These are phyloP conservation scores for Drosophila histrio DNA, from an alignment of 2,888 invertebrate genomes.

Conservation along the genomic window DNA sequence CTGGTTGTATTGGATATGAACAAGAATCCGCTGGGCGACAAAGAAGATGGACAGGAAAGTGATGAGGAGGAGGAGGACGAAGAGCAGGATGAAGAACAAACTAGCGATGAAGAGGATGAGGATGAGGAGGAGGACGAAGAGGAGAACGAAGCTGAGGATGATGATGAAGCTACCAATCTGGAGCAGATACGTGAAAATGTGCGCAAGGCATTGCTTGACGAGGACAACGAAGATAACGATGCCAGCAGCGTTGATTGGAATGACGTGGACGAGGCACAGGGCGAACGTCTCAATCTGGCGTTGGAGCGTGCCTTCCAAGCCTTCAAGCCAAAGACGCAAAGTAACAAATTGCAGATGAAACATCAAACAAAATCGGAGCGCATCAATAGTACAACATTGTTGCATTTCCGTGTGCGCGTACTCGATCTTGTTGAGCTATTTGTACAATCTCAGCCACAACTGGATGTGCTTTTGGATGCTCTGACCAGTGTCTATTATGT, in stretches of 20 bases:
- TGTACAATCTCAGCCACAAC: constrained; percentile 16
- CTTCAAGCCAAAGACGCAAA: constrained; percentile 11
- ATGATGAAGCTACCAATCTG: constrained; percentile 19
- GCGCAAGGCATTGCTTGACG: constrained; percentile 49
- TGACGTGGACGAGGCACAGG: constrained; percentile 62
- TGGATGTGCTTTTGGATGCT: constrained; percentile 35
- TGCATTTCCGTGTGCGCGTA: constrained; percentile 61
- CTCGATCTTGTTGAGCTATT: constrained; percentile 56
- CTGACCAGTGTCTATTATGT: constrained; percentile 40
- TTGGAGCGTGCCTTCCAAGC: constrained; percentile 56
- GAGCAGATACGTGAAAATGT: constrained; percentile 57
- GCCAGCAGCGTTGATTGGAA: constrained; percentile 70
- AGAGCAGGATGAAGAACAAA: background rate
- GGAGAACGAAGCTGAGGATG: background rate
- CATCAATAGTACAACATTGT: constrained; percentile 40
- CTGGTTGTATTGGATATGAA: constrained; percentile 47
- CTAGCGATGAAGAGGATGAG: background rate
- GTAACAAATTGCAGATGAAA: constrained; percentile 26
- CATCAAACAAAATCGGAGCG: constrained; percentile 52
- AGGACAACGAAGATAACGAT: constrained; percentile 14
- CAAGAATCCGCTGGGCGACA: constrained; percentile 45
- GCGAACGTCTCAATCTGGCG: constrained; percentile 58
- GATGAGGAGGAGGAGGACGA: background rate
- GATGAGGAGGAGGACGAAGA: background rate
- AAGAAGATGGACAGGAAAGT: background rate